These are phyloP conservation scores for Philotrypesis tridentata DNA, from an alignment of 1,140 invertebrate species.

Conservation along the genomic window DNA sequence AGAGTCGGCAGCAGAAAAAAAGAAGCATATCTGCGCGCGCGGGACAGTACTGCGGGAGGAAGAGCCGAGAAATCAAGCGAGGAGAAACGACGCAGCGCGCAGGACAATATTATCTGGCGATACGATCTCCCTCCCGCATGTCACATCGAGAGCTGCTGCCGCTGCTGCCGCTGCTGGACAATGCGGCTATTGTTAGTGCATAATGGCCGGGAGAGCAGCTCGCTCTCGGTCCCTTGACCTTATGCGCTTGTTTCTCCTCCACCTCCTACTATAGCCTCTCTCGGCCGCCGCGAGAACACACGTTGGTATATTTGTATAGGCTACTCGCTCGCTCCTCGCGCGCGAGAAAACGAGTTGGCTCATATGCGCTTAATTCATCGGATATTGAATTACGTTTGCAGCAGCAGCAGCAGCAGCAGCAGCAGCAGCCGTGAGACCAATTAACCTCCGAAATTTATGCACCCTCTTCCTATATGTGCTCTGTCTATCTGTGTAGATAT, in stretches of 20 bases:
- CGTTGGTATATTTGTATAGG: neutral
- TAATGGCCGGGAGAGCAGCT: conserved; percentile 57
- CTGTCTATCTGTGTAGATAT: neutral
- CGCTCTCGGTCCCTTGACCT: conserved; percentile 60
- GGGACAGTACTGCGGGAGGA: too few species aligned
- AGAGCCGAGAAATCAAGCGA: conserved; percentile 41
- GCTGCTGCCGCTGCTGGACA: too few species aligned
- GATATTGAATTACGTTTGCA: neutral
- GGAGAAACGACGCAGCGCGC: conserved; percentile 32
- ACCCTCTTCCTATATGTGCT: neutral
- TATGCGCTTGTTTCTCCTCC: conserved; percentile 53
- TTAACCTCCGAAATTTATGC: neutral
- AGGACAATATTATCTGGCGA: conserved; percentile 66
- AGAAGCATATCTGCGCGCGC: neutral
- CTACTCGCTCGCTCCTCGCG: neutral
- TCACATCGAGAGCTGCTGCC: conserved; percentile 64
- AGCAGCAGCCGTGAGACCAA: neutral
- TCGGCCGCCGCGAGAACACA: neutral
- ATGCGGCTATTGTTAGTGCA: conserved; percentile 69
- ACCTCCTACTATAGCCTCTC: neutral
- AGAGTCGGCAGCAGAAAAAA: neutral
- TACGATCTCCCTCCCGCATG: conserved; percentile 64
- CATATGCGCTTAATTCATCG: neutral
- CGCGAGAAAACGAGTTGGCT: neutral
- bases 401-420: too few species aligned